Evolutionary conservation across 2,797 vertebrate genomes (phyloP).

Genomic region (Tadarida brasiliensis): DNA sequence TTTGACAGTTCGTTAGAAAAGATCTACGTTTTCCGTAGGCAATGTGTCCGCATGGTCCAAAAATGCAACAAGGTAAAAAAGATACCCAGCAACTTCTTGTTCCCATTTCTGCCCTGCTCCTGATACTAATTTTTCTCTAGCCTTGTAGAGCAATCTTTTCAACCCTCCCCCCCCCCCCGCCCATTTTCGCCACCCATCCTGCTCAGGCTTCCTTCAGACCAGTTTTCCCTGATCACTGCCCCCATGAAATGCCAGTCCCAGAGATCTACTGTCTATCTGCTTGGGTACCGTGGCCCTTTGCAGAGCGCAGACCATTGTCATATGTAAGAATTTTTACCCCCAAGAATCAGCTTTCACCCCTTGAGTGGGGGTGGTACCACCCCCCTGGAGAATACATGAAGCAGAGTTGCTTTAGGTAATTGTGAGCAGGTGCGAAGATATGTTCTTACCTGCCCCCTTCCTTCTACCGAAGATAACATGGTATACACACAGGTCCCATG

Average conservation of each 20-base stretch:
- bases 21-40: neutral
- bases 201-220: neutral
- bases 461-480: neutral
- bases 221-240: neutral
- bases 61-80: neutral
- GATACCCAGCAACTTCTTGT: no score
- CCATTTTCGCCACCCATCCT: neutral
- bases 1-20: neutral
- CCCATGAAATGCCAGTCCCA: neutral
- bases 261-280: accelerated
- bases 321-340: neutral
- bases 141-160: neutral
- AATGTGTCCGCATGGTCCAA: neutral
- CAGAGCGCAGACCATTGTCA: accelerated
- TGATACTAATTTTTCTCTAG: neutral
- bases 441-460: neutral
- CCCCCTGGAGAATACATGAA: accelerated
- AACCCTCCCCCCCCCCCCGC: neutral
- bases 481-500: neutral
- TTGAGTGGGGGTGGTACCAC: no score
- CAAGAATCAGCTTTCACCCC: no score
- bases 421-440: neutral
- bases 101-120: neutral
- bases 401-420: no score
- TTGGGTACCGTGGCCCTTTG: neutral